Evolutionary conservation across 2,888 invertebrate genomes (phyloP), one percentile per base, ranked within the genome.

Genomic region (Apoderus coryli): DNA sequence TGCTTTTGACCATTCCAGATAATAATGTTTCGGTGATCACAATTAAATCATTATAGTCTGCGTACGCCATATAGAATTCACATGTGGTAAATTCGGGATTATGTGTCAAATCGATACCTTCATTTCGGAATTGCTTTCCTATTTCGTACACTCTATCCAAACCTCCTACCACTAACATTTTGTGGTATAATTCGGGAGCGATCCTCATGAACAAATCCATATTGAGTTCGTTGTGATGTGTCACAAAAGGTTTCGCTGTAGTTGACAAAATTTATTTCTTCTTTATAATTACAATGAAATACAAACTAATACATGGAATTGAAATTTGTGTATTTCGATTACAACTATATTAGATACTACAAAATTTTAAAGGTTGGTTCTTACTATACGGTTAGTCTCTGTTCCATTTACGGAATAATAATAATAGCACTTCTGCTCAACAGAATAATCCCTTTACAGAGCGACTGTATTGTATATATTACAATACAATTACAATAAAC

Each of bases 51-150:
- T 90, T 73, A 54, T 98, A 99, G 60, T 99, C 98, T 10, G 98
- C 98, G 61, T 98, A 99, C 0, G 98, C 98, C 95, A 98, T 98
- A 60, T 99, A 99, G 61, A 99, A 99, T 64, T 98, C 98, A 53
- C 95, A 93, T 4, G 95, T 93, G 1, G 98, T 98, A 52, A 99
- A 98, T 61, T 99, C 98, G 1, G 98, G 98, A 60, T 99, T 99
- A 53, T 99, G 98, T 0, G 96, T 96, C 50, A 96, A 57, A 64
- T 98, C 98, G 50, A 99, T 98, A 32, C 98, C 93, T 64, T 99
- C 98, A 61, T 99, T 99, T 36, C 98, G 69, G 58, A 99, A 99
- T 54, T 92, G 59, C 41, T 95, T 69, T 2, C 88, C 86, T 40
- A 89, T 85, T 65, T 53, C 53, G 48, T 76, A 80, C 2, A 84